Conservation (phyloP, 2,113 vertebrate species). For the Stegastes partitus region DNA sequence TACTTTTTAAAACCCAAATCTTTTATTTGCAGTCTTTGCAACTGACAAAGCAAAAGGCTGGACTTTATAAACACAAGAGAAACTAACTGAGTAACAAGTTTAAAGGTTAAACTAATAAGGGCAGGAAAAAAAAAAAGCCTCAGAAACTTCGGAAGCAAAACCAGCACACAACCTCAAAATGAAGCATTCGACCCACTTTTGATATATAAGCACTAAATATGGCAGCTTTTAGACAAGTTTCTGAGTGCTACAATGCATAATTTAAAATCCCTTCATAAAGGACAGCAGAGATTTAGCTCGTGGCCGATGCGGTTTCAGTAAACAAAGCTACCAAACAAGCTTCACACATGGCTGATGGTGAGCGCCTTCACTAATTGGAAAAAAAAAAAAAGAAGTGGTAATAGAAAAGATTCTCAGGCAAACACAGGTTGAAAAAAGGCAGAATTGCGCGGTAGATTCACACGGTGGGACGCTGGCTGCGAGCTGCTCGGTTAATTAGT, state of each 20-base stretch:
- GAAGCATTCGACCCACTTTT: background rate
- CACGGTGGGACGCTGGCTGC: conserved; percentile 62
- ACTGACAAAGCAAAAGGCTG: too few species aligned
- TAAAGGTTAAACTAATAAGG: too few species aligned
- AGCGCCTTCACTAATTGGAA: conserved; percentile 68
- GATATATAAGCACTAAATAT: conserved; percentile 1
- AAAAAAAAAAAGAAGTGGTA: conserved; percentile 28
- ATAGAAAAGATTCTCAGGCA: conserved; percentile 59
- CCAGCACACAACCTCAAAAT: too few species aligned
- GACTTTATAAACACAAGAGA: too few species aligned
- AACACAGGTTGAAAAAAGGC: conserved; percentile 47
- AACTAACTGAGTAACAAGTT: too few species aligned
- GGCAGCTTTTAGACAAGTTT: background rate
- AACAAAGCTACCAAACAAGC: conserved; percentile 44
- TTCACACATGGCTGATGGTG: conserved; percentile 58
- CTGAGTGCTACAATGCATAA: conserved; percentile 10
- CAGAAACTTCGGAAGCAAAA: too few species aligned
- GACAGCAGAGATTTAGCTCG: conserved; percentile 16
- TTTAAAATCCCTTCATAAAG: conserved; percentile 18
- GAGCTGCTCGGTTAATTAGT: conserved; percentile 78
- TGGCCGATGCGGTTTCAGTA: conserved; percentile 36
- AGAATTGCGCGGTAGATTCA: conserved; percentile 55
- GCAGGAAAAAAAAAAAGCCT: background rate
- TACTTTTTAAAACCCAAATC: too few species aligned
- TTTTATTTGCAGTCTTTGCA: too few species aligned